Percentiles rank a stretch among this genome's conserved stretches.
Conservation (phyloP, 2,888 invertebrate species). For the Lamproptera curius region DNA sequence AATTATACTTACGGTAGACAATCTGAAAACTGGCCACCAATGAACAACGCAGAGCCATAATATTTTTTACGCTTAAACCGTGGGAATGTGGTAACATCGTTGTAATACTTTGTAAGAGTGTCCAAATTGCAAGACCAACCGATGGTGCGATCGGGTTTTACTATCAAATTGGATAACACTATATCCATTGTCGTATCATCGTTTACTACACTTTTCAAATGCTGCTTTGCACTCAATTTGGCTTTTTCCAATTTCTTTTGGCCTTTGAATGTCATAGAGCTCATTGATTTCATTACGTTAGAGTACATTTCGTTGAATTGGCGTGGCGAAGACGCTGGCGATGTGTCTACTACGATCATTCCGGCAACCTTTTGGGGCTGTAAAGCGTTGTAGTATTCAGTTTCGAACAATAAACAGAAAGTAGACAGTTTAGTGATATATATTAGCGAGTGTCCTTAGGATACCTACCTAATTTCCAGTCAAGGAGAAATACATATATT, state of each 20-base stretch:
- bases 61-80: constrained; percentile 49
- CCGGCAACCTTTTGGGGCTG: constrained; percentile 78
- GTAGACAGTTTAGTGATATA: too few species aligned
- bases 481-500: too few species aligned
- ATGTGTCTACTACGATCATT: constrained; percentile 82
- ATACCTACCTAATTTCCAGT: too few species aligned
- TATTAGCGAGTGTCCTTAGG: too few species aligned
- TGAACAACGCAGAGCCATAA: constrained; percentile 85
- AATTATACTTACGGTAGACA: constrained; percentile 81
- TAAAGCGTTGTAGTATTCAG: constrained; percentile 24
- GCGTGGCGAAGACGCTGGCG: constrained; percentile 76
- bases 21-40: constrained; percentile 89
- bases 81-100: constrained; percentile 81
- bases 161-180: constrained; percentile 68
- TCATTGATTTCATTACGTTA: constrained; percentile 75
- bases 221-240: constrained; percentile 36
- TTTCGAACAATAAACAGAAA: too few species aligned
- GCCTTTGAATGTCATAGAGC: constrained; percentile 41
- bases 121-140: constrained; percentile 89
- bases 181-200: constrained; percentile 79
- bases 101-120: constrained; percentile 80
- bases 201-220: constrained; percentile 37
- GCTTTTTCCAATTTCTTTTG: constrained; percentile 40
- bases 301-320: constrained; percentile 76
- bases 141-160: constrained; percentile 53